These are phyloP conservation scores for Apis laboriosa DNA, from an alignment of 1,140 invertebrate species.

Conservation along the genomic window DNA sequence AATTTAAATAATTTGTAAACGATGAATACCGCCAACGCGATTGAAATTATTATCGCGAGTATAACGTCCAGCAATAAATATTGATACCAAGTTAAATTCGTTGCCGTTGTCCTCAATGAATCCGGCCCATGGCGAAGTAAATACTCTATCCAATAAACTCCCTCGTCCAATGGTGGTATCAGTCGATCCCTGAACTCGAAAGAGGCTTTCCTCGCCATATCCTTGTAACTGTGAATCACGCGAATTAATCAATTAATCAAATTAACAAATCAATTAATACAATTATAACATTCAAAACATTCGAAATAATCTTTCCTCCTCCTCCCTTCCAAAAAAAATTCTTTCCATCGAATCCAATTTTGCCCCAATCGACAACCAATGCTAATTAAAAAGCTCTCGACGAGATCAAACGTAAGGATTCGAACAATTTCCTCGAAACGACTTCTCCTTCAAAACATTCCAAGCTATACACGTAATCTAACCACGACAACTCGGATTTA, in stretches of 20 bases:
- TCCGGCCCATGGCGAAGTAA: constrained; percentile 12
- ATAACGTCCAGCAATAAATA: constrained; percentile 32
- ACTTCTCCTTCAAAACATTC: background rate
- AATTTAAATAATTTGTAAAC: background rate
- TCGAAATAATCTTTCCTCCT: background rate
- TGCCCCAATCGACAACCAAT: background rate
- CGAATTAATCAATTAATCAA: background rate
- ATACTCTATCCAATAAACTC: constrained; percentile 38
- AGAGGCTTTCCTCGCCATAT: constrained; percentile 10
- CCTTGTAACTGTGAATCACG: constrained; percentile 3
- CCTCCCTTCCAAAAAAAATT: too few relatives aligned
- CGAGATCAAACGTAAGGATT: background rate
- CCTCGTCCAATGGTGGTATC: constrained; percentile 12
- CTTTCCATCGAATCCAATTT: background rate
- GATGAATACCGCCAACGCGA: background rate
- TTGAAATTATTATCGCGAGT: background rate
- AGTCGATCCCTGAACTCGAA: constrained; percentile 33
- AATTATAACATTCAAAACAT: too few relatives aligned
- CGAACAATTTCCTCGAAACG: background rate
- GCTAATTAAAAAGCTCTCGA: background rate
- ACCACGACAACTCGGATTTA: background rate
- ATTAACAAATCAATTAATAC: background rate
- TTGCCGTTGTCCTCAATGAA: constrained; percentile 16
- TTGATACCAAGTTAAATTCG: constrained; percentile 15
- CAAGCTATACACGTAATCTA: background rate